These are phyloP conservation scores for Lethocerus indicus DNA, from an alignment of 1,140 invertebrate genomes.

Conservation along the genomic window DNA sequence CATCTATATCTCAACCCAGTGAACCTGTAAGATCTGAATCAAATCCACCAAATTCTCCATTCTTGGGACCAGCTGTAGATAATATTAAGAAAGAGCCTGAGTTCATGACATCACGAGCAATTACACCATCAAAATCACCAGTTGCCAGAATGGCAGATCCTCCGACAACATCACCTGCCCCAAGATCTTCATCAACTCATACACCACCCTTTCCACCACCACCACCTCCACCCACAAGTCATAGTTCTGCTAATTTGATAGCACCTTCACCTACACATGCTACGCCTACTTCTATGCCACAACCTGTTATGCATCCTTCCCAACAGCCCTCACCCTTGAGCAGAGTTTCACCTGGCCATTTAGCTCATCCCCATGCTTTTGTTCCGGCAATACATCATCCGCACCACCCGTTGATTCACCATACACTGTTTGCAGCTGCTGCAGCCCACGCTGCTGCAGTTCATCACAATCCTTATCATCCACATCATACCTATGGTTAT, in stretches of 20 bases:
- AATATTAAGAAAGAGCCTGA: slow-evolving; percentile 61
- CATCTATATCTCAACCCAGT: slow-evolving; percentile 9
- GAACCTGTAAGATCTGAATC: slow-evolving; percentile 9
- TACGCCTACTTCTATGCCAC: slow-evolving; percentile 42
- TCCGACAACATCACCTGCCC: slow-evolving; percentile 21
- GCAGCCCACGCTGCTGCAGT: slow-evolving; percentile 32
- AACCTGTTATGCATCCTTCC: slow-evolving; percentile 47
- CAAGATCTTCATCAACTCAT: slow-evolving; percentile 15
- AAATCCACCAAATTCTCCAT: slow-evolving; percentile 13
- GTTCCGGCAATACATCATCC: slow-evolving; percentile 43
- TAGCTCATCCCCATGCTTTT: slow-evolving; percentile 44
- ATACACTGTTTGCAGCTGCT: slow-evolving; percentile 38
- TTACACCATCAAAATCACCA: slow-evolving; percentile 24
- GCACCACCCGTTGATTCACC: slow-evolving; percentile 48
- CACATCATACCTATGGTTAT: slow-evolving; percentile 41
- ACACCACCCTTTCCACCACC: slow-evolving; percentile 18
- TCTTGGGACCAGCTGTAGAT: slow-evolving; percentile 29
- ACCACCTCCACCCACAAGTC: slow-evolving; percentile 16
- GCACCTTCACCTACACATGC: slow-evolving; percentile 25
- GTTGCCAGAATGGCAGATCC: slow-evolving; percentile 26
- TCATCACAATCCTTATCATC: slow-evolving; percentile 34
- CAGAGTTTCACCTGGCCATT: slow-evolving; percentile 28
- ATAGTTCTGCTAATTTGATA: slow-evolving; percentile 17
- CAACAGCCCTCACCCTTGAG: slow-evolving; percentile 39
- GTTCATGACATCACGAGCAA: slow-evolving; percentile 25